Conservation (phyloP, 1,140 invertebrate genomes). For the Cydia strobilella region DNA sequence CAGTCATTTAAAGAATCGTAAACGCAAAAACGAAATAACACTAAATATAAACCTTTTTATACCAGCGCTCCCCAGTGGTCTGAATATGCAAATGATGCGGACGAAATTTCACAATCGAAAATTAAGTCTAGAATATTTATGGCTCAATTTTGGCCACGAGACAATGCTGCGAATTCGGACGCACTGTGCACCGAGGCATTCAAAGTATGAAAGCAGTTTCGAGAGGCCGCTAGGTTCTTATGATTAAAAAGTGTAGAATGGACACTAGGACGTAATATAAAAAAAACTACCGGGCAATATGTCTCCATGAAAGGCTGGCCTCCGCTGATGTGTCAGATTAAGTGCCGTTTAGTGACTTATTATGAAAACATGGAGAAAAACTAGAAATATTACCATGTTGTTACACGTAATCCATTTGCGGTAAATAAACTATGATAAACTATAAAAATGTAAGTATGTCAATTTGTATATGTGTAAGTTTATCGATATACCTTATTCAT, state of each 20-base stretch:
- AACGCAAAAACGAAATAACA: not conserved
- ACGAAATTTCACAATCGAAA: slow-evolving; percentile 60
- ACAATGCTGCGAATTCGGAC: slow-evolving; percentile 53
- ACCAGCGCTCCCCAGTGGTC: slow-evolving; percentile 36
- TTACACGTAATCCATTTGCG: not conserved
- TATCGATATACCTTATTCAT: no score
- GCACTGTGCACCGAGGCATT: slow-evolving; percentile 42
- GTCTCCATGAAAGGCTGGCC: not conserved
- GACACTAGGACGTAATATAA: not conserved
- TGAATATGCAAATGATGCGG: slow-evolving; percentile 46
- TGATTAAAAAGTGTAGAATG: not conserved
- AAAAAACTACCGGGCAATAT: slow-evolving; percentile 5
- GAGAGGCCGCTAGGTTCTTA: not conserved
- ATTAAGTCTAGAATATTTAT: slow-evolving; percentile 69
- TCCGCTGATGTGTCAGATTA: slow-evolving; percentile 18
- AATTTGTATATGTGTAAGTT: no score
- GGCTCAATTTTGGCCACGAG: slow-evolving; percentile 59
- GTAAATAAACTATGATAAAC: not conserved
- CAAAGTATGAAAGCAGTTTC: slow-evolving; percentile 45
- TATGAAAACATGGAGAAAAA: slow-evolving; percentile 7
- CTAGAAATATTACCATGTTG: not conserved
- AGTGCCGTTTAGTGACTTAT: slow-evolving; percentile 14
- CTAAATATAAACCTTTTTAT: slow-evolving; percentile 15
- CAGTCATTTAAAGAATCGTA: not conserved
- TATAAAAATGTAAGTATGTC: not conserved